These are phyloP conservation scores for Crax fasciolata DNA, from an alignment of 2,797 vertebrate genomes.

Conservation along the genomic window DNA sequence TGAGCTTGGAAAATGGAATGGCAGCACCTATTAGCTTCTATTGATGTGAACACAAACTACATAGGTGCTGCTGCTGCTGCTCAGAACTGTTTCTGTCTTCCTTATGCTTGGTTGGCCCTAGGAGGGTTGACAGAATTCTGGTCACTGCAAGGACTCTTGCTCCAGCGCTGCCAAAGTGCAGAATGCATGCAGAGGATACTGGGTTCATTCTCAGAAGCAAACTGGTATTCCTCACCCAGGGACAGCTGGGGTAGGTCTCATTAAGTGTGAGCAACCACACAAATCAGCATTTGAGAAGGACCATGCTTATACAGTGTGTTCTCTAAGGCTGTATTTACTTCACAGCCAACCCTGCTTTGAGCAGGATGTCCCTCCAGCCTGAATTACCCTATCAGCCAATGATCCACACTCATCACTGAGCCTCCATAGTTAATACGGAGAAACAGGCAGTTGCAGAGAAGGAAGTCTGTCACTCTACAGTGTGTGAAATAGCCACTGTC, in stretches of 20 bases:
- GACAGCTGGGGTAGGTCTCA: neutral
- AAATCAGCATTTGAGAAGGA: neutral
- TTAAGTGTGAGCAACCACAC: neutral
- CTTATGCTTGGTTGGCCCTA: neutral
- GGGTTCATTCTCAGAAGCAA: neutral
- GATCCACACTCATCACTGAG: neutral
- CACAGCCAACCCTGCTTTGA: neutral
- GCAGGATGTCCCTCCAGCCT: neutral
- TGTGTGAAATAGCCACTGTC: neutral
- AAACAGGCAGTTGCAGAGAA: neutral
- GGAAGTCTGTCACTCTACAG: neutral
- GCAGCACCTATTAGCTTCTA: neutral
- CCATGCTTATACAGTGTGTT: neutral
- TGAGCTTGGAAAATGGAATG: neutral
- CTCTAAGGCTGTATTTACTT: neutral
- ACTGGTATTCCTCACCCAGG: neutral
- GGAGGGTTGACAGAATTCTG: neutral
- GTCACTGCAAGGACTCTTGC: neutral
- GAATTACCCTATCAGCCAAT: neutral
- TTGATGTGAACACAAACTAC: neutral
- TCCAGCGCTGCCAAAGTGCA: neutral
- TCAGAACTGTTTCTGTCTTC: neutral
- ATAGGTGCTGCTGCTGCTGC: neutral
- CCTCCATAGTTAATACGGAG: neutral
- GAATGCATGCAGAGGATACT: fast-evolving